A percentile compares a stretch with the other conserved stretches of the same genome.
phyloP scores from a whole-genome alignment of 2,888 invertebrate species.

The Rambutsinella grinnellia region DNA sequence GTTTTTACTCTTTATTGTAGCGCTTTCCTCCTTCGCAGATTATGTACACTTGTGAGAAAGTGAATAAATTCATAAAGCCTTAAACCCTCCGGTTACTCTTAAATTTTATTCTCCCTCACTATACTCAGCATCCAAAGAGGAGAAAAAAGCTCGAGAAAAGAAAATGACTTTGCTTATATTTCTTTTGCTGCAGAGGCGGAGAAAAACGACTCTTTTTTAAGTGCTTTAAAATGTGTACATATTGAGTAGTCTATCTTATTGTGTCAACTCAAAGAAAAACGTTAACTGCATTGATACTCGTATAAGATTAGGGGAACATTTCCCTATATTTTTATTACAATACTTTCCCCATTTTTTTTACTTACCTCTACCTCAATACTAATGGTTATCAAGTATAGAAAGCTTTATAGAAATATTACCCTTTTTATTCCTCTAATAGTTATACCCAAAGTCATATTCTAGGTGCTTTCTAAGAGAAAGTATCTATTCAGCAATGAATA shows the following conservation, averaged over 20 bases:
- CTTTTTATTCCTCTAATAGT: too few relatives aligned
- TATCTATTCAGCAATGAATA: too few relatives aligned
- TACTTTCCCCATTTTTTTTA: neutral
- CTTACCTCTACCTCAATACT: constrained; percentile 21
- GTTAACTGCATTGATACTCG: constrained; percentile 25
- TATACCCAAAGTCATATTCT: too few relatives aligned
- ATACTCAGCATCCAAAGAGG: too few relatives aligned
- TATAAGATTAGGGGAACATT: too few relatives aligned
- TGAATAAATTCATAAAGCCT: neutral
- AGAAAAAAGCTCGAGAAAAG: too few relatives aligned
- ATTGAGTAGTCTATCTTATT: constrained; percentile 20
- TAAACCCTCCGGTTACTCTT: neutral
- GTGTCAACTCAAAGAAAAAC: constrained; percentile 6
- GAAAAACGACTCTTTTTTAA: too few relatives aligned
- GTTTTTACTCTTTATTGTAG: constrained; percentile 33
- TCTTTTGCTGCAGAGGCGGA: neutral
- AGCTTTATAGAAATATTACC: too few relatives aligned
- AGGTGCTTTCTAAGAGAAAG: too few relatives aligned
- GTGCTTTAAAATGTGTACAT: too few relatives aligned
- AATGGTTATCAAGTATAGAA: constrained; percentile 24
- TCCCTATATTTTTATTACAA: constrained; percentile 18
- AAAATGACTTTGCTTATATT: neutral
- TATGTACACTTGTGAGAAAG: too few relatives aligned
- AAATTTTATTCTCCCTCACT: neutral
- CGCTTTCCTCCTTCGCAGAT: too few relatives aligned